Base-by-base conservation (phyloP, 2,113 vertebrate species). In the Micromys minutus region DNA sequence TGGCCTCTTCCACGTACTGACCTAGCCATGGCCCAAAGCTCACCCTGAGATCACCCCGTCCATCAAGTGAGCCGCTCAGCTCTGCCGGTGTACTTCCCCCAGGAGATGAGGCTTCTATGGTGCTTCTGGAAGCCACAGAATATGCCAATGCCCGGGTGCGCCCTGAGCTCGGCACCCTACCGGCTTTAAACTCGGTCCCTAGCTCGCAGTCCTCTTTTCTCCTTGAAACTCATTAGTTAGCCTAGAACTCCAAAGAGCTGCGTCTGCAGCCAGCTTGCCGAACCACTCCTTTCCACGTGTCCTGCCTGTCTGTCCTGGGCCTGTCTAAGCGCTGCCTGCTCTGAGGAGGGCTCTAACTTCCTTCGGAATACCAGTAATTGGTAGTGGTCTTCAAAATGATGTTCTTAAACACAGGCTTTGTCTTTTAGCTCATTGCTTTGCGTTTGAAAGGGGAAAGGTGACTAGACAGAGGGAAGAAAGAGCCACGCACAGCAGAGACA, bases 11-110 rank as follows among this genome's bases (percentile, higher is more conserved):
- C 90, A 86, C 52, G 74, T 13, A 7, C 16, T 34, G 39, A 45
- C 86, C 85, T 7, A 89, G 22, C 47, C 42, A 45, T 6, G 9
- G 65, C 42, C 45, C 4, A 45, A 45, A 42, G 39, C 12, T 42
- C 57, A 31, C 24, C 36, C 29, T 8, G 21, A 59, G 24, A 75
- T 6, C 3, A 34, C 34, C 9, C 11, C 7, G 2, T 22, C 3
- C 31, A 21, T 36, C 31, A 45, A 29, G 9, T 8, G 22, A 3
- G 21, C n/a, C 0, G 0, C 36, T 36, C 24, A 55, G 8, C n/a
- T 1, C n/a, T 39, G 8, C 65, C 26, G n/a, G 19, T 45, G 5
- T 39, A 21, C 29, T 72, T 17, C 59, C 59, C 36, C 19, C n/a
- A 39, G 42, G 7, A 69, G 61, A 57, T 0, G 5, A 42, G 59